Base-by-base conservation (phyloP, 2,888 invertebrate species). In the Lutraria lutraria region DNA sequence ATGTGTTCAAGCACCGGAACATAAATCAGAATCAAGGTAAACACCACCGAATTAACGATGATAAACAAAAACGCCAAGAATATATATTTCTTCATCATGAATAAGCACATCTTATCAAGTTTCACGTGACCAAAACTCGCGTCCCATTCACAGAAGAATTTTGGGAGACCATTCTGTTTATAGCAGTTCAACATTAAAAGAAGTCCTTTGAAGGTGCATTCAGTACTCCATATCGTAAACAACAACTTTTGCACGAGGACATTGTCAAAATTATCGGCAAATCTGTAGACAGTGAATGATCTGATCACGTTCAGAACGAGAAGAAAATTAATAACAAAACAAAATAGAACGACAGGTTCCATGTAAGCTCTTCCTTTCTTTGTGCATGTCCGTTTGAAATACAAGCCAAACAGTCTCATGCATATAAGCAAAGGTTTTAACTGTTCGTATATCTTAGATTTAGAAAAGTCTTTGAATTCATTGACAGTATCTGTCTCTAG, bases 201-300 rank as follows among this genome's bases (percentile, higher is more conserved):
- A 6, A 91, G 29, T 4, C 86, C 88, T 81, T 93, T 93, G 31
- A 91, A 89, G 0, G 89, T 83, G 53, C 92, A 91, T 85, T 93
- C 93, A 12, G 91, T 6, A 63, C 90, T 91, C 93, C 93, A 94
- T 25, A 94, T 92, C 19, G 91, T 88, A 31, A 92, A 90, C n/a
- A 93, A 87, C 0, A 94, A 34, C 82, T 93, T 92, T 84, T 94
- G 94, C 52, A 95, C 93, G 25, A 95, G 88, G 10, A 90, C 86
- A 72, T 92, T 90, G 79, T 88, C 92, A 81, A 92, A 93, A 0
- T 85, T 63, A 25, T 93, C 93, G 29, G 85, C 89, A 13, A 88
- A 54, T 43, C 88, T 85, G 86, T 91, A 93, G 1, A 92, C 91
- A 0, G 91, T 86, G n/a, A 92, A 90, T 0, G 93, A 93, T 79